Evolutionary conservation across 2,888 invertebrate genomes (phyloP), one percentile per base, ranked within the genome.

Genomic region (Phania funesta): DNA sequence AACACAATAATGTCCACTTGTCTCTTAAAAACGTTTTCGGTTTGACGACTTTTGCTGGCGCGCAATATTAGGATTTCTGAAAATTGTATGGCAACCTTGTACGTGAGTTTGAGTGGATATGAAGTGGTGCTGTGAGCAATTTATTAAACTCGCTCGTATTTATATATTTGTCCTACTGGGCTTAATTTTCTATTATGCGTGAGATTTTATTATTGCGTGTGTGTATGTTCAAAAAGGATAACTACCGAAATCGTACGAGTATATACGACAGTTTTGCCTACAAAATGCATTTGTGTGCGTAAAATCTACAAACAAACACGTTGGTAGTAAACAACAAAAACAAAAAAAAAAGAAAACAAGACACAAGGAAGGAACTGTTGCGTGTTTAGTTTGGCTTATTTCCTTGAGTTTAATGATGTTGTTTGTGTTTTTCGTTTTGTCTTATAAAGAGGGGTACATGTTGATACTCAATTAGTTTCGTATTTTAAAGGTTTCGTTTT

Each of bases 281-380:
- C 9, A 48, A 50, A 71, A 16, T 41, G 16, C 16, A 16, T 16
- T 35, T 41, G n/a, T 16, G 41, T 44, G 18, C 16, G 41, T 44
- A 6, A 8, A 18, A 0, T 2, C 9, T 8, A 44, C 41, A 44
- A 44, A 44, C 16, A 44, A 44, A 44, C 13, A 44, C 7, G 16
- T 44, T 2, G 16, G 16, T 38, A 11, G 35, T 38, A n/a, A 38
- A 38, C 41, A 44, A 18, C 41, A 44, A 44, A 7, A 44, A 16
- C 2, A 9, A 35, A 2, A 35, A 4, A 35, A 9, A 35, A 2
- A 11, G 18, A 38, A 18, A 60, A 26, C 4, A 22, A 70, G 32
- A 58, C 58, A 65, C 8, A 52, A 74, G 56, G 64, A 74, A 82
- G 64, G 82, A 82, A 82, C 82, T 82, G 82, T 82, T 82, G 82